Evolutionary conservation across 2,113 vertebrate species (phyloP), one percentile per base, ranked within the genome.

Genomic region (Alligator mississippiensis): DNA sequence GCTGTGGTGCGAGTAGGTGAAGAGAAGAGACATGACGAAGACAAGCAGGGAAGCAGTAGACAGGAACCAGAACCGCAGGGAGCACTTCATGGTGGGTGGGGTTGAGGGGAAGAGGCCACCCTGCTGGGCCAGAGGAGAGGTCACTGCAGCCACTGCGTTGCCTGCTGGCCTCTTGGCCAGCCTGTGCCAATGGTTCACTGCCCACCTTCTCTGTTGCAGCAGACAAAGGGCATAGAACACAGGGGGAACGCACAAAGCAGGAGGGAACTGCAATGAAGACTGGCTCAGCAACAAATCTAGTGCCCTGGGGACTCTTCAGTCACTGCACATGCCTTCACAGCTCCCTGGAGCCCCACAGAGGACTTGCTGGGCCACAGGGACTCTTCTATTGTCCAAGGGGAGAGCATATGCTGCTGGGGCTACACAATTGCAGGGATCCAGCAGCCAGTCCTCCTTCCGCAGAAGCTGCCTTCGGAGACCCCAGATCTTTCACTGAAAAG

Each of bases 21-120:
- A 99, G 92, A 99, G 98, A 77, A 99, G 98, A 1, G 99, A 99
- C 97, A 99, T 99, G 97, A 99, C 95, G 76, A 99, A 99, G 94
- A 99, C 95, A 61, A 99, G 98, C 47, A 98, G 98, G 95, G 99
- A 98, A 74, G 98, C 98, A 24, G 98, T 98, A 1, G 99, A 98
- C 84, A 99, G 98, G 88, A 99, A 98, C 98, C 99, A 99, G 88
- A 99, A 96, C 84, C 99, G 98, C 93, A 99, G 96, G 10, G 99
- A 99, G 97, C 98, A 99, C 98, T 99, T 99, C 98, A 98, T 98
- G 96, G 97, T 97, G 34, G 11, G 88, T 54, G 16, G 92, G 92
- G 91, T 79, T 77, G 74, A 27, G 22, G 34, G 14, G 30, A 47
- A 60, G 77, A 61, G 64, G 61, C 63, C 81, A 9, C 4, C 78